Evolutionary conservation across 2,888 invertebrate genomes (phyloP).

Genomic region (Sinodicranocentrus sp.): DNA sequence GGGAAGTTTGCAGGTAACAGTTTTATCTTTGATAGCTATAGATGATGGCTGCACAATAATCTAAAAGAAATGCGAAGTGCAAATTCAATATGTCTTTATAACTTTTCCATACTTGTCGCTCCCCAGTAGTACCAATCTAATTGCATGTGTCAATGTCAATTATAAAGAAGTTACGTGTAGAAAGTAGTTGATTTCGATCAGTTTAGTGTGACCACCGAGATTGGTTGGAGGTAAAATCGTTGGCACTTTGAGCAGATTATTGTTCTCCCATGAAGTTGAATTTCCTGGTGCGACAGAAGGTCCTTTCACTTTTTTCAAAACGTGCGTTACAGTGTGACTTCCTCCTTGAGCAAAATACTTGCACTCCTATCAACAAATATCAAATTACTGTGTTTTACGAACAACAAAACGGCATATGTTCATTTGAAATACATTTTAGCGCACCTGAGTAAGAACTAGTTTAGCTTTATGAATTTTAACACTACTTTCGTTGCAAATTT

Average conservation of each 20-base stretch:
- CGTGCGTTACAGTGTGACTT: constrained; percentile 56
- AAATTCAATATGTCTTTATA: too few species aligned
- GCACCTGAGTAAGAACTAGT: constrained; percentile 56
- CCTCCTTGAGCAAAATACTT: constrained; percentile 55
- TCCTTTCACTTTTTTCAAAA: constrained; percentile 64
- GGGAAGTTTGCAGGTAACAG: constrained; percentile 56
- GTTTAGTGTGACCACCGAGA: constrained; percentile 44
- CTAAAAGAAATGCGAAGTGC: constrained; percentile 35
- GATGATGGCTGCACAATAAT: constrained; percentile 55
- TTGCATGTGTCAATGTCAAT: too few species aligned
- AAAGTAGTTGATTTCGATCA: constrained; percentile 66
- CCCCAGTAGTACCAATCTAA: too few species aligned
- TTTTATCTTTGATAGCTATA: constrained; percentile 49
- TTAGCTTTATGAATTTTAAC: constrained; percentile 62
- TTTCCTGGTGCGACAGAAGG: constrained; percentile 57
- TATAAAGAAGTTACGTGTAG: constrained; percentile 54
- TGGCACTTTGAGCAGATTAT: constrained; percentile 58
- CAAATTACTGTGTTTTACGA: not conserved
- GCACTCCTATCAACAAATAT: constrained; percentile 44
- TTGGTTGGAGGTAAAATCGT: constrained; percentile 58
- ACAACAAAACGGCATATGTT: not conserved
- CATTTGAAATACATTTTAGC: too few species aligned
- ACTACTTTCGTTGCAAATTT: constrained; percentile 68
- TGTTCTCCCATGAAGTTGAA: constrained; percentile 60
- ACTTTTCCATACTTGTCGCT: too few species aligned